Conservation (phyloP, 1,140 invertebrate genomes). For the Lasioglossum albipes region DNA sequence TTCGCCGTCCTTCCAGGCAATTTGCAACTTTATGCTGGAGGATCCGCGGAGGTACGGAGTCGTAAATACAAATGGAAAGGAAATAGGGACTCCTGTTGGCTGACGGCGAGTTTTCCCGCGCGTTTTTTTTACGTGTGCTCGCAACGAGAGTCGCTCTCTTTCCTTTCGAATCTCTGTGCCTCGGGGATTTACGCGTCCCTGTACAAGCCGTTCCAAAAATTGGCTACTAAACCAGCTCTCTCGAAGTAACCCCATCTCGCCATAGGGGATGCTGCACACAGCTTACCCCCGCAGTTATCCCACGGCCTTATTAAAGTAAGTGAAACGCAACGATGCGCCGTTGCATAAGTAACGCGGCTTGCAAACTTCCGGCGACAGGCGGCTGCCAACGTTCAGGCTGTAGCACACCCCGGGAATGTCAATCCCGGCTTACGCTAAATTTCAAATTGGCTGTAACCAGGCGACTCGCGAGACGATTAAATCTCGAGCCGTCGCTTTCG, state of each 20-base stretch:
- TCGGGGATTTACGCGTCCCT: background rate
- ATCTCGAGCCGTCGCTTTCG: no score
- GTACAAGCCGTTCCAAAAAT: background rate
- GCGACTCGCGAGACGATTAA: no score
- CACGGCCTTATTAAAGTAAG: background rate
- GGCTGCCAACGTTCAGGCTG: background rate
- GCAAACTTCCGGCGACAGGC: background rate
- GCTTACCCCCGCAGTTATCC: background rate
- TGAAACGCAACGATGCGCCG: no score
- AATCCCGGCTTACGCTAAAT: no score
- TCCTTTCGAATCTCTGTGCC: background rate
- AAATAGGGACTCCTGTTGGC: slow-evolving; percentile 56
- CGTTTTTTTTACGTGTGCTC: slow-evolving; percentile 34
- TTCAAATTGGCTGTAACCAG: no score
- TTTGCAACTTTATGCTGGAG: slow-evolving; percentile 46
- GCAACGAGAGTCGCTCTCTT: background rate
- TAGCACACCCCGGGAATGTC: no score
- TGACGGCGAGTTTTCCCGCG: slow-evolving; percentile 47
- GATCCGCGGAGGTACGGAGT: slow-evolving; percentile 36
- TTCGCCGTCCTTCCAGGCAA: slow-evolving; percentile 47
- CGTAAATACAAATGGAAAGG: slow-evolving; percentile 73
- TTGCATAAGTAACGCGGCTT: no score
- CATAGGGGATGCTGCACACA: no score
- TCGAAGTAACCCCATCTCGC: no score
- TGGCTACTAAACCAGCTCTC: background rate